Evolutionary conservation across 53 echinoderm and acorn worm species (phyloP).

Genomic region (Mesocentrotus franciscanus): DNA sequence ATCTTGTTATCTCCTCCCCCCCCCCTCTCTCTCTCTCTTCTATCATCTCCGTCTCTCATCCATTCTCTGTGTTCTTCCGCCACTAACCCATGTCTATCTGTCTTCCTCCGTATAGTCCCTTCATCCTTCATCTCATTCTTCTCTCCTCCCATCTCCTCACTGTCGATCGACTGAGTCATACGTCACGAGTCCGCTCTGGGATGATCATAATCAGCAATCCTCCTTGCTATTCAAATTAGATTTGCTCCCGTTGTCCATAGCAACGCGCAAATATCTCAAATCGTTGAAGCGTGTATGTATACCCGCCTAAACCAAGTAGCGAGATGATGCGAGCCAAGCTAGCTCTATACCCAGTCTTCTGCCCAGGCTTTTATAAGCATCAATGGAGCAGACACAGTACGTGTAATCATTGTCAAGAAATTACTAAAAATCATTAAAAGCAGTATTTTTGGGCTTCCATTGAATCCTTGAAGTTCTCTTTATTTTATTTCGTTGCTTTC

Average conservation of each 20-base stretch:
- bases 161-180: neutral
- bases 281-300: slow-evolving; percentile 51
- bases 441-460: neutral
- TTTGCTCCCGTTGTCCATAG: slow-evolving; percentile 58
- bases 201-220: slow-evolving; percentile 50
- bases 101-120: neutral
- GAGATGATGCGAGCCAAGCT: slow-evolving; percentile 4
- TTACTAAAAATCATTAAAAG: neutral
- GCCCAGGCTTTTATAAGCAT: neutral
- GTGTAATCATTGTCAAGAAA: neutral
- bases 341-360: neutral
- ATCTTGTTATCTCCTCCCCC: neutral
- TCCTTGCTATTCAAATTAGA: slow-evolving; percentile 64
- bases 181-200: slow-evolving; percentile 27
- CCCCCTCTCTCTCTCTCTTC: neutral
- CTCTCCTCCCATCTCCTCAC: neutral
- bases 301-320: slow-evolving; percentile 37
- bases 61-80: neutral
- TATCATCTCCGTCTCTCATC: neutral
- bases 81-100: neutral
- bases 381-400: neutral
- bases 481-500: neutral
- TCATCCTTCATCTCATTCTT: neutral
- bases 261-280: slow-evolving; percentile 65
- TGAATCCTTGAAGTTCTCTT: neutral